Conservation (phyloP, 2,888 invertebrate species). For the Synanthedon andrenaeformis region DNA sequence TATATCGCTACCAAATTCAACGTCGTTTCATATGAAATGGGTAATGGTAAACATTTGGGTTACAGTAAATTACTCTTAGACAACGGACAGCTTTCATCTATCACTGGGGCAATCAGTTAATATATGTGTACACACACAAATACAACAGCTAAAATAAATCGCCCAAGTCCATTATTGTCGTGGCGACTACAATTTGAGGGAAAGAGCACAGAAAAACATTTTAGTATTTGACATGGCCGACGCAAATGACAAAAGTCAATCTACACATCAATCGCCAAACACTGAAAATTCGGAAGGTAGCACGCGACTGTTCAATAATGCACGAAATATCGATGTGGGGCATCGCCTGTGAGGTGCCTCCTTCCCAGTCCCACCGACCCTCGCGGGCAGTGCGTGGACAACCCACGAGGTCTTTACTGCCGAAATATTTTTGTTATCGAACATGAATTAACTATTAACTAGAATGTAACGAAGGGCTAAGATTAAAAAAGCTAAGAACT, state of each 20-base stretch:
- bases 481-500: no score
- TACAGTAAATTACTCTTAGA: conserved; percentile 30
- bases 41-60: conserved; percentile 23
- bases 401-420: conserved; percentile 25
- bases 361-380: conserved; percentile 7
- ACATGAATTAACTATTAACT: conserved; percentile 1
- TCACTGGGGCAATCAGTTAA: conserved; percentile 58
- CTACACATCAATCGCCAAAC: conserved; percentile 71
- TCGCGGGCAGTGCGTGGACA: conserved; percentile 26
- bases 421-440: conserved; percentile 25
- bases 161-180: conserved; percentile 57
- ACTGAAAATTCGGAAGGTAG: conserved; percentile 65
- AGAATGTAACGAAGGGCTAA: no score
- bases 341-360: conserved; percentile 36
- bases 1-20: conserved; percentile 18
- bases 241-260: conserved; percentile 70
- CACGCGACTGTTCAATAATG: conserved; percentile 69
- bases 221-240: conserved; percentile 64
- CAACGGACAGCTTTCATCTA: conserved; percentile 49
- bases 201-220: conserved; percentile 62
- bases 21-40: conserved; percentile 19
- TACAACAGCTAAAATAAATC: conserved; percentile 44
- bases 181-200: conserved; percentile 51
- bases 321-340: conserved; percentile 67
- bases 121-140: conserved; percentile 25